A percentile compares a stretch with the other conserved stretches of the same genome.
Evolutionary conservation across 2,888 invertebrate species (phyloP).

Genomic region (Liposcelis brunnea): DNA sequence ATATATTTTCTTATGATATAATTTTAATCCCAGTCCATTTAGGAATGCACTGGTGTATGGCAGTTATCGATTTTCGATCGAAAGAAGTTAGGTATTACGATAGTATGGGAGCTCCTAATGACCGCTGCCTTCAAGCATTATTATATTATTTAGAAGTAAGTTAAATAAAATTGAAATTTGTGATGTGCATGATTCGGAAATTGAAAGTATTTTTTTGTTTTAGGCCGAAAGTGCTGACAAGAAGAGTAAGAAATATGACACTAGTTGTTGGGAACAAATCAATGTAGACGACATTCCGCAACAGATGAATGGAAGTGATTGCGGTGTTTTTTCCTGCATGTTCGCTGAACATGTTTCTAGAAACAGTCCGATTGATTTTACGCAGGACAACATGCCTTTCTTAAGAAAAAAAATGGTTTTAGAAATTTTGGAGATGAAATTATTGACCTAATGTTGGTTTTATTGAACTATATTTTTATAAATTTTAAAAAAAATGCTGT

Average conservation of each 20-base stretch:
- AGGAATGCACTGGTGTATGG: slow-evolving; percentile 92
- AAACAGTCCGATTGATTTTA: slow-evolving; percentile 58
- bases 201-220: slow-evolving; percentile 14
- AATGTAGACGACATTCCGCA: slow-evolving; percentile 62
- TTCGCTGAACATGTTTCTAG: slow-evolving; percentile 84
- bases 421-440: slow-evolving; percentile 56
- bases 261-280: slow-evolving; percentile 46
- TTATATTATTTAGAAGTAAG: not conserved
- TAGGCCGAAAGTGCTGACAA: slow-evolving; percentile 73
- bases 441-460: not conserved
- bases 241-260: slow-evolving; percentile 55
- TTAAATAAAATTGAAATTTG: not conserved
- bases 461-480: no score
- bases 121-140: slow-evolving; percentile 39
- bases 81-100: slow-evolving; percentile 71
- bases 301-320: slow-evolving; percentile 94
- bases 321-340: slow-evolving; percentile 94
- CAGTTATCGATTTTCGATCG: slow-evolving; percentile 61
- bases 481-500: no score
- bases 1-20: slow-evolving; percentile 71
- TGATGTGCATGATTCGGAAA: no score
- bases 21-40: slow-evolving; percentile 88
- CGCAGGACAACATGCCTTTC: slow-evolving; percentile 86
- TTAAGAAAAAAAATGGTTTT: slow-evolving; percentile 80
- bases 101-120: slow-evolving; percentile 77